phyloP scores from a whole-genome alignment of 2,797 vertebrate species.

The Onychomys arenicola region DNA sequence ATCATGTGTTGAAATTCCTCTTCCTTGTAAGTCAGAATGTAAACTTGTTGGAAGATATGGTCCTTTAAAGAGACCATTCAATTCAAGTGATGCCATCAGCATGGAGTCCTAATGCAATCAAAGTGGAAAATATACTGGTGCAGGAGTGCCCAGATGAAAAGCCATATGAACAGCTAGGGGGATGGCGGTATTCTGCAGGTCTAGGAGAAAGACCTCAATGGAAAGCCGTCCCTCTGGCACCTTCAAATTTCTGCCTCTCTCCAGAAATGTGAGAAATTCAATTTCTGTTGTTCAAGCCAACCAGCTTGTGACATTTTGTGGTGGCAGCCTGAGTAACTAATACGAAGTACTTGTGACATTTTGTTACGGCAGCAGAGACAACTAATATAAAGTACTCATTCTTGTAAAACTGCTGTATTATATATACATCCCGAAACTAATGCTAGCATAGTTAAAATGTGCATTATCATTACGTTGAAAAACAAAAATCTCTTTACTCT shows the following conservation, averaged over 20 bases:
- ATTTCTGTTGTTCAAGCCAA: conserved; percentile 39
- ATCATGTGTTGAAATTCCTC: background rate
- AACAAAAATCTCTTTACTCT: background rate
- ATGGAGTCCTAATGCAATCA: background rate
- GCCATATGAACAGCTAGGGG: background rate
- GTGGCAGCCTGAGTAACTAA: background rate
- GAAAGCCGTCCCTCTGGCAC: background rate
- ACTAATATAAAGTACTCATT: background rate
- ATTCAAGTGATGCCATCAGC: background rate
- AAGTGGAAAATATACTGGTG: background rate
- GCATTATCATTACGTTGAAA: background rate
- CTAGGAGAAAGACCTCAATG: background rate
- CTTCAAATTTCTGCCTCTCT: background rate
- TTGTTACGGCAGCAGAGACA: background rate
- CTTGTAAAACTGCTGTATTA: conserved; percentile 28
- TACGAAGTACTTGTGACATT: background rate
- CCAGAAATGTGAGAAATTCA: conserved; percentile 15
- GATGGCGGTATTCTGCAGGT: background rate
- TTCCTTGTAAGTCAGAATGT: background rate
- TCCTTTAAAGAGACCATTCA: conserved; percentile 11
- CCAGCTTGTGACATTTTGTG: conserved; percentile 42
- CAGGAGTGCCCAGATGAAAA: background rate
- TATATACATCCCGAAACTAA: background rate
- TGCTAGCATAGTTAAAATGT: background rate
- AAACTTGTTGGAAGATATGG: background rate